A percentile compares a stretch with the other conserved stretches of the same genome.
Conservation (phyloP, 2,797 vertebrate genomes). For the Garrulus glandarius region DNA sequence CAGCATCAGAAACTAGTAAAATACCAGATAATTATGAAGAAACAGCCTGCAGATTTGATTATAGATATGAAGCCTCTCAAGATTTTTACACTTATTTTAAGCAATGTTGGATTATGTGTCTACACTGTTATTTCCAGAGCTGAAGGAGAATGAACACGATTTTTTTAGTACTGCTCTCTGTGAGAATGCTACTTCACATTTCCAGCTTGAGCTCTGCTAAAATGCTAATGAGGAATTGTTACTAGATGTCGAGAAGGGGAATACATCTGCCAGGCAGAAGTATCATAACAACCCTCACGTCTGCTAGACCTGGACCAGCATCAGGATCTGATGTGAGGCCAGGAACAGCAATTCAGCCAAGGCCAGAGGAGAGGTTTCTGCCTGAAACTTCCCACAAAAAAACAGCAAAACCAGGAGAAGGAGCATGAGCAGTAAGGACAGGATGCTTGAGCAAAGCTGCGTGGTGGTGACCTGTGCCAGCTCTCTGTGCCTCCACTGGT, state of each 20-base stretch:
- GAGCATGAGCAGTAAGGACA: fast-evolving
- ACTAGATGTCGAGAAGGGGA: not conserved
- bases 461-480: not conserved
- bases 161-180: not conserved
- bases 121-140: not conserved
- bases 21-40: not conserved
- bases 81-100: constrained; percentile 10
- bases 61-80: constrained; percentile 7
- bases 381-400: not conserved
- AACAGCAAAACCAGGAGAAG: not conserved
- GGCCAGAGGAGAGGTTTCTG: not conserved
- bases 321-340: not conserved
- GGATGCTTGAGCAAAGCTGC: fast-evolving
- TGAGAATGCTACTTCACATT: not conserved
- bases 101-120: not conserved
- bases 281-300: not conserved
- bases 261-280: not conserved
- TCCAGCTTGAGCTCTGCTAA: not conserved
- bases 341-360: not conserved
- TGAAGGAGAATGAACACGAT: not conserved
- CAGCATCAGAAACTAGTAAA: not conserved
- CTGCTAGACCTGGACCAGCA: not conserved
- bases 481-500: not conserved
- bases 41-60: constrained; percentile 3
- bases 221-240: not conserved